phyloP scores from a whole-genome alignment of 2,888 invertebrate species.

The Hemicrepidius hirtus region DNA sequence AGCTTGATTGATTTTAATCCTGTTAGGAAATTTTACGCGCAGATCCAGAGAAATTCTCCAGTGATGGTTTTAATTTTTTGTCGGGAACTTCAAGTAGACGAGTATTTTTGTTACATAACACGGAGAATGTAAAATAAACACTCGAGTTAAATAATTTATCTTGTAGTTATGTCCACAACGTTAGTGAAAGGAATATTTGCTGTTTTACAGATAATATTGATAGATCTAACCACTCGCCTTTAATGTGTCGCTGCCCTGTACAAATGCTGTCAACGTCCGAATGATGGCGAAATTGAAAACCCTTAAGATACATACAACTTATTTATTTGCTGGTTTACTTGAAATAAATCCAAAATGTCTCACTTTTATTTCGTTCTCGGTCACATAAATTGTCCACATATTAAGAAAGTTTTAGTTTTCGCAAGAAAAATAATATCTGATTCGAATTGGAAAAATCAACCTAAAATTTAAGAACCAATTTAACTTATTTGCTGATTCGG shows the following conservation, averaged over 20 bases:
- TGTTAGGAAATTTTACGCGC: too few species aligned
- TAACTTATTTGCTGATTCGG: too few species aligned
- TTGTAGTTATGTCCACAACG: constrained; percentile 24
- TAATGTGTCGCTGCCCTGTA: neutral
- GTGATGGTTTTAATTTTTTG: neutral
- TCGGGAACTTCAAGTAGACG: neutral
- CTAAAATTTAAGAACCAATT: too few species aligned
- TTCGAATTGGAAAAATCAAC: too few species aligned
- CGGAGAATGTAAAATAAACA: constrained; percentile 31
- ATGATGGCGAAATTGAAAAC: constrained; percentile 1
- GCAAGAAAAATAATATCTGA: too few species aligned
- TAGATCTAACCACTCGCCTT: neutral
- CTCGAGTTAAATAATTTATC: constrained; percentile 29
- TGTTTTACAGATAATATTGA: neutral
- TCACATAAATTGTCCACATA: too few species aligned
- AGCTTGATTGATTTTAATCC: neutral
- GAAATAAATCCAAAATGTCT: too few species aligned
- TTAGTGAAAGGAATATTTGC: constrained; percentile 33
- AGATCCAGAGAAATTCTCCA: too few species aligned
- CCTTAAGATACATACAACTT: too few species aligned
- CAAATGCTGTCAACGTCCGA: constrained; percentile 2
- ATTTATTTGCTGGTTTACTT: too few species aligned
- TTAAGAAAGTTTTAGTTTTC: too few species aligned
- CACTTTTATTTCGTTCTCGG: too few species aligned
- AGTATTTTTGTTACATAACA: constrained; percentile 27